Percentiles rank a stretch among this genome's conserved stretches.
Evolutionary conservation across 2,113 vertebrate species (phyloP).

Genomic region (Hemibagrus wyckioides): DNA sequence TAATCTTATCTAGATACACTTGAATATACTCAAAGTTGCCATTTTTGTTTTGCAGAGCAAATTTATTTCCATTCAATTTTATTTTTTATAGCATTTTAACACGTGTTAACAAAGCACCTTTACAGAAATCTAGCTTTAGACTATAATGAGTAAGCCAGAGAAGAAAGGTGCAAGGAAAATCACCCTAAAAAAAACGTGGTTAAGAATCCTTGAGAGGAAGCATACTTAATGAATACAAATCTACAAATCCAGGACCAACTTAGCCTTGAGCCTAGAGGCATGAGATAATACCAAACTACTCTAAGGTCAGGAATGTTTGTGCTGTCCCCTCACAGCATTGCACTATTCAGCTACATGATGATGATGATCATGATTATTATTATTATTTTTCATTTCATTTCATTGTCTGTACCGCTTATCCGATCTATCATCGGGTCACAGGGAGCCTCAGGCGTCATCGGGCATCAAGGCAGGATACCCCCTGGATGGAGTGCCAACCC

Average conservation of each 20-base stretch:
- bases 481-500: too few relatives aligned
- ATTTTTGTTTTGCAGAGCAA: neutral
- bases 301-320: neutral
- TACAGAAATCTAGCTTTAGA: neutral
- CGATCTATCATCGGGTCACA: too few relatives aligned
- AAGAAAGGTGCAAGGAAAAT: neutral
- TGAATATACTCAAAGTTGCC: neutral
- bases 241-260: neutral
- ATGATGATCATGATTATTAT: too few relatives aligned
- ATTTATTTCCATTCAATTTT: neutral
- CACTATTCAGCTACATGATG: neutral
- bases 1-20: neutral
- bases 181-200: neutral
- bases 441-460: too few relatives aligned
- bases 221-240: neutral
- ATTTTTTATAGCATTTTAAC: neutral
- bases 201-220: neutral
- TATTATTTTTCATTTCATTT: too few relatives aligned
- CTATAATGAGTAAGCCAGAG: neutral
- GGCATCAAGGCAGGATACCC: too few relatives aligned
- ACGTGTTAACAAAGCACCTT: neutral
- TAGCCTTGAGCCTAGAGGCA: neutral
- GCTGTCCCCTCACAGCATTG: neutral
- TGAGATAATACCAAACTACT: neutral
- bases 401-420: too few relatives aligned